Base-by-base conservation (phyloP, 2,888 invertebrate genomes). In the Tiphia femorata region DNA sequence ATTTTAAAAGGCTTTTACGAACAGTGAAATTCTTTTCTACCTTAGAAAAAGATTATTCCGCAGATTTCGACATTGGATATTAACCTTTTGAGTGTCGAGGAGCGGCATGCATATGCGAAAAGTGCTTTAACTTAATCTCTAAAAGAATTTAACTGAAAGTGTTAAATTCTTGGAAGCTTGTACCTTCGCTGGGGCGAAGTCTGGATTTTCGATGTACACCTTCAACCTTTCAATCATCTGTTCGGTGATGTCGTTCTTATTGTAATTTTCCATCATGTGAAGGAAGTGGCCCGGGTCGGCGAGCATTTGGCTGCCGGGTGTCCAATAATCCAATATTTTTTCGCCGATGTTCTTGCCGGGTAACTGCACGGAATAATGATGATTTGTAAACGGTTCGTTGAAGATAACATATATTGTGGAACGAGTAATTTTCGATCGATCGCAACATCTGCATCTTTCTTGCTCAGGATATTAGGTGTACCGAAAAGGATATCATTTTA, bases 311-410 rank as follows among this genome's bases (percentile, higher is more conserved):
- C 92, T 91, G 1, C 95, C 95, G 0, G 96, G 93, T 40, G 92
- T 92, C 96, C 96, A 97, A 79, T 91, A 97, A 83, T 97, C 96
- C 47, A 93, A 87, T 0, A 94, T 82, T 86, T 95, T 94, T 81
- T 94, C 93, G 0, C 95, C 95, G 0, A 89, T 88, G 62, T 84
- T 86, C 2, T 87, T 85, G 2, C 89, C 90, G 0, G 88, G 87
- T 80, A 85, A 85, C 89, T 90, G 76, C 8, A 52, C 49, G 54
- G 16, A 8, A 33, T 14, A 6, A 29, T 17, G 8, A 38, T 38
- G 7, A 17, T 17, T 17, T 17, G 37, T 48, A 16, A 38, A 48
- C n/a, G 14, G n/a, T n/a, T 35, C 35, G 16, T 37, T 29, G 3
- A 10, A 2, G 2, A 2, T 29, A 7, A 3, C n/a, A 7, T 29